Percentiles rank a stretch among this genome's conserved stretches.
These are phyloP conservation scores for Agapornis canus DNA, from an alignment of 2,797 vertebrate species.

Conservation along the genomic window DNA sequence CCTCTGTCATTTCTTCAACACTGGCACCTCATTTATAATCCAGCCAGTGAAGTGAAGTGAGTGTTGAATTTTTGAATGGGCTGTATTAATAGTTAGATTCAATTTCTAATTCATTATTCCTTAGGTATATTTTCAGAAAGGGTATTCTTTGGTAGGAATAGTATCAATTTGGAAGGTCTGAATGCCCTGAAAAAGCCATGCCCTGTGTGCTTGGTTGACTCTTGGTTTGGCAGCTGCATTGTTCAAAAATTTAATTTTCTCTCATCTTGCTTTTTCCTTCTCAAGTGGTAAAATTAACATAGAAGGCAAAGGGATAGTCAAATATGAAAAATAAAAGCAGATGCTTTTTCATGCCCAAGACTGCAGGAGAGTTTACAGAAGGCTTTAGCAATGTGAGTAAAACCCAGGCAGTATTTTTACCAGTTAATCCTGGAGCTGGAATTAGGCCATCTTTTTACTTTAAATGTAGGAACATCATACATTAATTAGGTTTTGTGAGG, in stretches of 20 bases:
- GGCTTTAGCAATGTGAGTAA: neutral
- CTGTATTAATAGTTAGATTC: neutral
- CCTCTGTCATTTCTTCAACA: neutral
- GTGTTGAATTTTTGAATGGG: accelerated
- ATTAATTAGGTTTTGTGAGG: neutral
- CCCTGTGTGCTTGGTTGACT: too few species aligned
- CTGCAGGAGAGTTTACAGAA: neutral
- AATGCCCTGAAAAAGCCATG: accelerated
- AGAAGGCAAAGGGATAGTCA: neutral
- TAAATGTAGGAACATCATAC: neutral
- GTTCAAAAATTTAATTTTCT: neutral
- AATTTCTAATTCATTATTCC: neutral
- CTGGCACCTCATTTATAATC: neutral
- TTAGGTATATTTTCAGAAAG: neutral
- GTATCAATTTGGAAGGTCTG: neutral
- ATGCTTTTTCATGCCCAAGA: neutral
- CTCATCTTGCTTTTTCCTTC: neutral
- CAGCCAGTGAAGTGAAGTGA: neutral
- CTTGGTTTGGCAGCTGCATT: neutral
- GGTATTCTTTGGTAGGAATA: neutral
- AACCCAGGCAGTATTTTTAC: neutral
- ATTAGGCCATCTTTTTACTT: neutral
- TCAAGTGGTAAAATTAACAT: neutral
- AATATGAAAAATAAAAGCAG: neutral
- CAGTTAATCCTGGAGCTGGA: neutral